phyloP scores from a whole-genome alignment of 2,888 invertebrate genomes.

The Brenthis hecate region DNA sequence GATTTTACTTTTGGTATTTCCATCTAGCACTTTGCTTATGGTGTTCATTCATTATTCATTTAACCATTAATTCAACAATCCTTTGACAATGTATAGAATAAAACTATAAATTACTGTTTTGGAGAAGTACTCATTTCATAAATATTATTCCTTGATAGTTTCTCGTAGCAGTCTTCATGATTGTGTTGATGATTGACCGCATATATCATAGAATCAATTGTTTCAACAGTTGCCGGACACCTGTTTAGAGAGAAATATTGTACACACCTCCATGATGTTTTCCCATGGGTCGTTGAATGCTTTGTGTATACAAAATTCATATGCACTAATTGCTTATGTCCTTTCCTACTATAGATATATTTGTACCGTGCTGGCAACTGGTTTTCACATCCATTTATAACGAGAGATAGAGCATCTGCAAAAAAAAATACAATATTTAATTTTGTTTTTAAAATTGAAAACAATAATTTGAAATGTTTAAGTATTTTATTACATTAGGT shows the following conservation, averaged over 20 bases:
- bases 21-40: too few relatives aligned
- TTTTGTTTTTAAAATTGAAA: background rate
- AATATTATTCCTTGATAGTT: slow-evolving; percentile 72
- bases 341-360: slow-evolving; percentile 79
- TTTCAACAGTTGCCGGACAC: slow-evolving; percentile 79
- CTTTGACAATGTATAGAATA: too few relatives aligned
- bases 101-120: slow-evolving; percentile 49
- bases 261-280: slow-evolving; percentile 79
- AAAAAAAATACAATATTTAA: slow-evolving; percentile 33
- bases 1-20: too few relatives aligned
- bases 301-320: slow-evolving; percentile 80
- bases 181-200: slow-evolving; percentile 78
- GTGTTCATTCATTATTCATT: too few relatives aligned
- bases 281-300: slow-evolving; percentile 79
- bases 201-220: slow-evolving; percentile 76
- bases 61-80: too few relatives aligned
- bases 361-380: slow-evolving; percentile 72
- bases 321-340: slow-evolving; percentile 79
- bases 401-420: slow-evolving; percentile 76
- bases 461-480: background rate
- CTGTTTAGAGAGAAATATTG: slow-evolving; percentile 79
- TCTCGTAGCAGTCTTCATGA: slow-evolving; percentile 76
- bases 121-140: slow-evolving; percentile 76
- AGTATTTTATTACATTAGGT: background rate
- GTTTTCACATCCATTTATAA: slow-evolving; percentile 69